Conservation (phyloP, 2,113 vertebrate genomes). For the Chrysochloris asiatica region DNA sequence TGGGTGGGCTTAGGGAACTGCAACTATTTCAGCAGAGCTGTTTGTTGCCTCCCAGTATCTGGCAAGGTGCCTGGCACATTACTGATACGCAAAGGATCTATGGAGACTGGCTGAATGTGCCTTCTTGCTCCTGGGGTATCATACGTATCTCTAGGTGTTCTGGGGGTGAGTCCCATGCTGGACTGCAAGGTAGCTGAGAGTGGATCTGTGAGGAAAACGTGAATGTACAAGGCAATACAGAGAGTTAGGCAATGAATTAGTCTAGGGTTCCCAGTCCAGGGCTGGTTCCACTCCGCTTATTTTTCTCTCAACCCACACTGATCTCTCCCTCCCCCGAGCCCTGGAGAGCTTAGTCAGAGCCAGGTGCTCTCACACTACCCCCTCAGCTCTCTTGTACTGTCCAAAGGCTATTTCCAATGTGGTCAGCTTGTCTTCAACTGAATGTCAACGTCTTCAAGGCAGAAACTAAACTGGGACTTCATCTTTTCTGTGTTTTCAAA, state of each 20-base stretch:
- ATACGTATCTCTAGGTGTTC: not conserved
- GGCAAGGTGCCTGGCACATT: not conserved
- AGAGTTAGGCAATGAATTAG: not conserved
- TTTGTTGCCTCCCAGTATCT: not conserved
- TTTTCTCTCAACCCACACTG: not conserved
- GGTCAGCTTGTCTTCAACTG: not conserved
- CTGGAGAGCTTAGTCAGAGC: not conserved
- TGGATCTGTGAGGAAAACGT: not conserved
- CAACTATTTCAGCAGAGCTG: not conserved
- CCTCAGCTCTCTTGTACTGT: not conserved
- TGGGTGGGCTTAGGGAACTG: not conserved
- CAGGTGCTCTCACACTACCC: not conserved
- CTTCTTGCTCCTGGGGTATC: not conserved
- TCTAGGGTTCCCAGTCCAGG: not conserved
- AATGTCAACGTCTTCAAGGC: not conserved
- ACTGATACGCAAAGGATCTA: not conserved
- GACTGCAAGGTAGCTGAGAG: not conserved
- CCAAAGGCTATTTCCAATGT: not conserved
- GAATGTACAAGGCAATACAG: not conserved
- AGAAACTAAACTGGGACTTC: not conserved
- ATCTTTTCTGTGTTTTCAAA: constrained; percentile 1
- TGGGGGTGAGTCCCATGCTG: not conserved
- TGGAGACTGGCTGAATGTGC: not conserved
- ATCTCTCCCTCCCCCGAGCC: not conserved
- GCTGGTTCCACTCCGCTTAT: not conserved